Evolutionary conservation across 2,797 vertebrate genomes (phyloP).

Genomic region (Calcarius lapponicus): DNA sequence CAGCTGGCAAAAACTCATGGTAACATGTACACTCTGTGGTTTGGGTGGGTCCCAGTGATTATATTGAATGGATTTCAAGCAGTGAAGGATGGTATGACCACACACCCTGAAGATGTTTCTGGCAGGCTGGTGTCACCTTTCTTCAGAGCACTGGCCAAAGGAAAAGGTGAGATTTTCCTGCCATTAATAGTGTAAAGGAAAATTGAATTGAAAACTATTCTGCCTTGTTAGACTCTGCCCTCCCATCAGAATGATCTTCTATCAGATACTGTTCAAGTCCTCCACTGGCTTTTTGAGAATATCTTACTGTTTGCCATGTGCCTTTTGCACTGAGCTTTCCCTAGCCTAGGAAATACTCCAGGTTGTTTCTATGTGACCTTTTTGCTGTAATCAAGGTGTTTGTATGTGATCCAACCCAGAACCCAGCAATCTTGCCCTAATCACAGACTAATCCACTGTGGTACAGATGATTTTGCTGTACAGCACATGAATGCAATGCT

Average conservation of each 20-base stretch:
- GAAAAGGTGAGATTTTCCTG: slow-evolving; percentile 45
- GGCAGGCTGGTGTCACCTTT: slow-evolving; percentile 8
- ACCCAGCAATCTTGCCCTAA: background rate
- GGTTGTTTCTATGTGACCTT: background rate
- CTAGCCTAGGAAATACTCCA: background rate
- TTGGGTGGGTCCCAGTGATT: background rate
- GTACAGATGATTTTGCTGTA: background rate
- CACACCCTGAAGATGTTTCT: slow-evolving; percentile 19
- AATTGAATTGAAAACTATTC: background rate
- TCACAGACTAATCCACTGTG: background rate
- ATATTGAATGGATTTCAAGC: slow-evolving; percentile 39
- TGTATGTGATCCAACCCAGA: background rate
- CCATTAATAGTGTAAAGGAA: background rate
- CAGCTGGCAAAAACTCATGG: slow-evolving; percentile 34
- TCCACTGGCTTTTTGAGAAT: background rate
- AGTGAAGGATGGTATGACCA: slow-evolving; percentile 44
- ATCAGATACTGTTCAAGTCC: background rate
- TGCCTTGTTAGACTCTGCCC: background rate
- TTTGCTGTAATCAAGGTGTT: background rate
- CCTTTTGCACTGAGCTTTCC: background rate
- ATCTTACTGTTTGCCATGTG: background rate
- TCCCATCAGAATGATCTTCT: background rate
- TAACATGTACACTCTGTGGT: slow-evolving; percentile 46
- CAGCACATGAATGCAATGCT: background rate
- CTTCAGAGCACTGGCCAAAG: slow-evolving; percentile 33